Base-by-base conservation (phyloP, 2,113 vertebrate species). In the Tauraco erythrolophus region DNA sequence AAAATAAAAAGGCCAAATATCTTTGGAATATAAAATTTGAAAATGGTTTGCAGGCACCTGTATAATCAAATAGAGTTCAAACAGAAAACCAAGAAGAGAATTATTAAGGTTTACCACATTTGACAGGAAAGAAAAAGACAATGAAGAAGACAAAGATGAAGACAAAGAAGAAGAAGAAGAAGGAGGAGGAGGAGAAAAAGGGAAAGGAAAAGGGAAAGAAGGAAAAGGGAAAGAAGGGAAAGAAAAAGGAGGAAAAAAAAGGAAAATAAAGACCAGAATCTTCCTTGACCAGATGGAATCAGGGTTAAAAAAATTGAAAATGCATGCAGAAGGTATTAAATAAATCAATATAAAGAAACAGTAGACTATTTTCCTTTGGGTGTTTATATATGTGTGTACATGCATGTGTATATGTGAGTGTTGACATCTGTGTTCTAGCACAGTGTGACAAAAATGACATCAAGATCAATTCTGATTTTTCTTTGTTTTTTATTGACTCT, bases 201-300 rank as follows among this genome's bases (percentile, higher is more conserved):
- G 10, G 18, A 6, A 23, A 3, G 13, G 2, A 5, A 16, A 9
- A 11, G 9, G 4, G 21, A 8, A 13, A 10, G 6, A 23, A 4
- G 16, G 5, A 14, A 41, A 31, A 3, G 1, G 7, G 1, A 6
- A 16, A 5, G 11, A 4, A 9, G 24, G 17, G 7, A 18, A 5
- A 6, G 6, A 8, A 18, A 5, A 10, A 7, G 11, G 19, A 7
- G 0, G 7, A 14, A 8, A 6, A 8, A 11, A 39, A 10, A 7
- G 13, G 14, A 16, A 43, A 1, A 19, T 16, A 2, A 46, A 11
- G 4, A 9, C 11, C 14, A 19, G 22, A 35, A 4, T 72, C 9
- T 75, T 75, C 19, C 37, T 43, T 50, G 9, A 60, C 8, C 45
- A 64, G 51, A 50, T 8, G 14, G 14, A 70, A 41, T 33, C 14